Conservation (phyloP, 2,888 invertebrate genomes). For the Campopleginae sp. region DNA sequence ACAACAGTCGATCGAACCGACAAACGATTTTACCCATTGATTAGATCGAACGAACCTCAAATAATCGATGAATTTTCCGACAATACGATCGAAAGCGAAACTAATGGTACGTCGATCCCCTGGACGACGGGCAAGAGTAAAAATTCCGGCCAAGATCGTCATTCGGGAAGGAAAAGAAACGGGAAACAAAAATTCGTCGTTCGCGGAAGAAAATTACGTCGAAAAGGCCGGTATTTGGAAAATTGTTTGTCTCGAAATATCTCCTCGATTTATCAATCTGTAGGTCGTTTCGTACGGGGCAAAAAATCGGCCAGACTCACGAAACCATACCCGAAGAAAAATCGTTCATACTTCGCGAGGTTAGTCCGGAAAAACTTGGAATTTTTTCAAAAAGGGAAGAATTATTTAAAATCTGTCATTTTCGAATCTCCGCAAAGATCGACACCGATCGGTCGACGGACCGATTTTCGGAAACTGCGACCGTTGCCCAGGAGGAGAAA, state of each 20-base stretch:
- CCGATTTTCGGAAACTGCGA: slow-evolving; percentile 13
- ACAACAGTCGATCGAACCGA: neutral
- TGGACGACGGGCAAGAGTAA: slow-evolving; percentile 5
- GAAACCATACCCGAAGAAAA: slow-evolving; percentile 35
- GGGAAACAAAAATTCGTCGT: neutral
- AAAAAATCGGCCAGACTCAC: neutral
- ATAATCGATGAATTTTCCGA: neutral
- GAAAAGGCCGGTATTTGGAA: slow-evolving; percentile 59
- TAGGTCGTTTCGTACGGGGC: slow-evolving; percentile 45
- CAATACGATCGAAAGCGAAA: neutral
- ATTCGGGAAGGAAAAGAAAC: slow-evolving; percentile 5
- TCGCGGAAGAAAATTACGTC: slow-evolving; percentile 32
- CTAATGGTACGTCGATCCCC: neutral
- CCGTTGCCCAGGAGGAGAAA: neutral
- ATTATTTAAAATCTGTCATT: slow-evolving; percentile 40
- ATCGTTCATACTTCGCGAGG: slow-evolving; percentile 60
- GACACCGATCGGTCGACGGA: neutral
- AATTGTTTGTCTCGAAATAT: slow-evolving; percentile 62
- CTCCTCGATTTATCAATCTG: slow-evolving; percentile 24
- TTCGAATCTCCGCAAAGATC: neutral
- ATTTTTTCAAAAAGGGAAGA: slow-evolving; percentile 49
- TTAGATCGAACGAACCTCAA: slow-evolving; percentile 2
- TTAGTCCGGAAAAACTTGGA: slow-evolving; percentile 66
- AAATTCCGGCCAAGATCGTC: slow-evolving; percentile 32
- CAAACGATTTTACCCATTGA: neutral